These are phyloP conservation scores for Gasterosteus nipponicus DNA, from an alignment of 2,113 vertebrate species.

Conservation along the genomic window DNA sequence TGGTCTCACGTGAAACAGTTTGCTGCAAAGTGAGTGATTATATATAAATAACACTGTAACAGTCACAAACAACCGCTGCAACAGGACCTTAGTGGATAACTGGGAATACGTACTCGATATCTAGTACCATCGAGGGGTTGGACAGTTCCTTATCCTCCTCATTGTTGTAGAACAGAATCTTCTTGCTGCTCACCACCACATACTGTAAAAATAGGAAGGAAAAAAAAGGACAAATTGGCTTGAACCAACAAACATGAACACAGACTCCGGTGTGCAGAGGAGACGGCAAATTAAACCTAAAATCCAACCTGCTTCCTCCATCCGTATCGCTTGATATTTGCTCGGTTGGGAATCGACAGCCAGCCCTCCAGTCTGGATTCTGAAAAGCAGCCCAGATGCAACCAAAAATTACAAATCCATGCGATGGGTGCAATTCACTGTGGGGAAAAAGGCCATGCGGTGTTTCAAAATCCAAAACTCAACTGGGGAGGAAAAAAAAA, in stretches of 20 bases:
- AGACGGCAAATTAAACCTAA: conserved; percentile 8
- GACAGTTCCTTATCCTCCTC: conserved; percentile 98
- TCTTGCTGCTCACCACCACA: conserved; percentile 99
- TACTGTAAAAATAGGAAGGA: conserved; percentile 80
- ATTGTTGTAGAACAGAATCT: conserved; percentile 98
- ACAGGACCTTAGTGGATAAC: background rate
- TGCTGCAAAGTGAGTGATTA: conserved; percentile 78
- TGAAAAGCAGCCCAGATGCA: conserved; percentile 61
- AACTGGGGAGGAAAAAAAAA: conserved; percentile 25
- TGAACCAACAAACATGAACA: background rate
- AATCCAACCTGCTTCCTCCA: conserved; percentile 93
- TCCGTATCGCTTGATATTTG: conserved; percentile 96
- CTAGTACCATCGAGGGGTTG: conserved; percentile 97
- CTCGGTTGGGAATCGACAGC: conserved; percentile 95
- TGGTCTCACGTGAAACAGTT: conserved; percentile 97
- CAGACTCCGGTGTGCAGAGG: background rate
- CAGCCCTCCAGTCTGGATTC: conserved; percentile 98
- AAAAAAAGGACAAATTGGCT: conserved; percentile 34
- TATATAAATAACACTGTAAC: background rate
- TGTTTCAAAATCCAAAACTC: conserved; percentile 58
- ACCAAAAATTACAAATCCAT: background rate
- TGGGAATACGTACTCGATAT: conserved; percentile 94
- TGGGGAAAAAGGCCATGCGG: conserved; percentile 70
- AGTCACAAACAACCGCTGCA: background rate
- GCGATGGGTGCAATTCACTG: background rate